phyloP scores from a whole-genome alignment of 2,797 vertebrate species.

The Dermochelys coriacea region DNA sequence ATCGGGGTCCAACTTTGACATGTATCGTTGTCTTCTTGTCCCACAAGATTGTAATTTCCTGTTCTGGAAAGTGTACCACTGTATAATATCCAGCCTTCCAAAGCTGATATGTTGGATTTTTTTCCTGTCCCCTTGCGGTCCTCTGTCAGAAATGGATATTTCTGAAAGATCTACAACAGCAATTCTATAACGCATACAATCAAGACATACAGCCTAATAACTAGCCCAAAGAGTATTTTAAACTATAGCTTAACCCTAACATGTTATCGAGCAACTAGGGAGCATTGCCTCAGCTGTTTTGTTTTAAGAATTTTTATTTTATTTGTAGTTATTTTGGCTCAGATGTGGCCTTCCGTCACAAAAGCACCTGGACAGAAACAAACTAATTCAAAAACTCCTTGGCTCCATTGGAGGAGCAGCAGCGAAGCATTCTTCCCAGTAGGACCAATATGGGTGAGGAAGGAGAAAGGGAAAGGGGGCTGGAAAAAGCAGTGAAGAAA shows the following conservation, averaged over 20 bases:
- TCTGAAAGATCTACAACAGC: conserved; percentile 13
- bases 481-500: rapidly evolving
- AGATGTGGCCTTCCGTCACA: background rate
- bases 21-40: conserved; percentile 97
- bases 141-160: conserved; percentile 68
- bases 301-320: background rate
- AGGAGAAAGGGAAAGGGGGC: background rate
- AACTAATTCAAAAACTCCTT: background rate
- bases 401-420: background rate
- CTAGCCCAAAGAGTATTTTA: background rate
- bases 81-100: conserved; percentile 95
- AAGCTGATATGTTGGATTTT: conserved; percentile 89
- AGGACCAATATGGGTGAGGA: background rate
- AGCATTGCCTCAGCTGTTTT: background rate
- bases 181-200: background rate
- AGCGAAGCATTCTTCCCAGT: background rate
- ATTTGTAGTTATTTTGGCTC: background rate
- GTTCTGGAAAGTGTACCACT: conserved; percentile 91
- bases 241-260: background rate
- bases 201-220: background rate
- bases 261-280: background rate
- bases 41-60: conserved; percentile 96
- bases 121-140: conserved; percentile 69
- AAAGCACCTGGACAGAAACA: background rate
- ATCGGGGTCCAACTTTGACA: conserved; percentile 93